Evolutionary conservation across 2,113 vertebrate species (phyloP).

Genomic region (Chionis minor): DNA sequence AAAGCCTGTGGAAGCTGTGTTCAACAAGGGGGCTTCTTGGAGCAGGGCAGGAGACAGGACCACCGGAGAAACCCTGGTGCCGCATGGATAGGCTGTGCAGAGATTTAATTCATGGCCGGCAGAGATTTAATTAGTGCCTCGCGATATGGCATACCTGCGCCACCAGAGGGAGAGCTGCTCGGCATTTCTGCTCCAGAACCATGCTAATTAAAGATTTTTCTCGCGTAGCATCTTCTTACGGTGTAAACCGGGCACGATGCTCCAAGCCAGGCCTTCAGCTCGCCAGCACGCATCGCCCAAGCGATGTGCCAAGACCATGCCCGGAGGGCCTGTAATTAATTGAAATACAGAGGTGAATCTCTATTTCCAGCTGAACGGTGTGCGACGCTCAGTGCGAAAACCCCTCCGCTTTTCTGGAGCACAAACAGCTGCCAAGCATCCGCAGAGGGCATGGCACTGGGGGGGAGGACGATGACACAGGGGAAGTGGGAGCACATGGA

Average conservation of each 20-base stretch:
- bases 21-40: fast-evolving
- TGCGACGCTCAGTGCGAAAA: neutral
- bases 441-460: fast-evolving
- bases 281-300: fast-evolving
- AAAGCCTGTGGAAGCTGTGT: neutral
- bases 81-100: fast-evolving
- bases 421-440: neutral
- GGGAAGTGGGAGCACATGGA: fast-evolving
- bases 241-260: fast-evolving
- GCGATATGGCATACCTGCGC: fast-evolving
- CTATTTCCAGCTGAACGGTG: neutral
- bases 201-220: fast-evolving
- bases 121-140: neutral
- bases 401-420: neutral
- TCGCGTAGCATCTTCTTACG: fast-evolving
- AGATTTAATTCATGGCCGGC: neutral
- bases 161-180: constrained; percentile 33
- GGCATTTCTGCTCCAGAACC: fast-evolving
- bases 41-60: neutral
- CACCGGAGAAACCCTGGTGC: neutral
- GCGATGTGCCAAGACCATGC: neutral
- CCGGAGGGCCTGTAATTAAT: neutral
- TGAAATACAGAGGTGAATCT: neutral
- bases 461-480: too few species aligned
- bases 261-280: neutral